A percentile compares a stretch with the other conserved stretches of the same genome.
Evolutionary conservation across 2,113 vertebrate genomes (phyloP).

Genomic region (Pelecanoides urinatrix): DNA sequence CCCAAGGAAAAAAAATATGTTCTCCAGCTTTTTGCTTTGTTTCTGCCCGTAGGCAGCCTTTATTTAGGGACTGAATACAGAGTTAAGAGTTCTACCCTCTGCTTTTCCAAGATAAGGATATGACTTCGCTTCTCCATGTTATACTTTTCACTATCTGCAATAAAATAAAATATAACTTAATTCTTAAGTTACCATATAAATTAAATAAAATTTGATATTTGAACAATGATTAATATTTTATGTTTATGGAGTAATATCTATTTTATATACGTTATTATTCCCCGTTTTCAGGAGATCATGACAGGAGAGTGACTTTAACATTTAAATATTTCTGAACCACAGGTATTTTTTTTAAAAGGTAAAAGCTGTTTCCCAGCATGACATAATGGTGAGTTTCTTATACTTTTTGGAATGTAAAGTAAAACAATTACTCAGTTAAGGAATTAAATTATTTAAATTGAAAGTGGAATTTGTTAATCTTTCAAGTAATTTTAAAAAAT

Average conservation of each 20-base stretch:
- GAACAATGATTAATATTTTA: neutral
- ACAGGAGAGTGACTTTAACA: neutral
- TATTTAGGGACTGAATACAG: neutral
- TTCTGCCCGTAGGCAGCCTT: neutral
- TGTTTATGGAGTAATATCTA: neutral
- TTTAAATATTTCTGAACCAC: neutral
- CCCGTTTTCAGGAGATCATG: neutral
- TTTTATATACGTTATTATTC: neutral
- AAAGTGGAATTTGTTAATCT: conserved; percentile 45
- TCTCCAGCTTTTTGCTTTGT: neutral
- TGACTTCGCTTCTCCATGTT: neutral
- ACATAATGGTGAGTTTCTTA: neutral
- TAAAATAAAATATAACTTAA: neutral
- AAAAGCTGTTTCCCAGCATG: neutral
- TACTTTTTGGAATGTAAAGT: conserved; percentile 8
- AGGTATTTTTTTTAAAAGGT: neutral
- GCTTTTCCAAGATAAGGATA: neutral
- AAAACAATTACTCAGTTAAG: conserved; percentile 48
- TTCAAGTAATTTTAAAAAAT: conserved; percentile 54
- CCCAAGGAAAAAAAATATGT: neutral
- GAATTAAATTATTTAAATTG: conserved; percentile 52
- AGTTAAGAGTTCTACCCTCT: neutral
- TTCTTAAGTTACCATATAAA: neutral
- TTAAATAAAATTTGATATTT: neutral
- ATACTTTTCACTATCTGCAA: neutral